Conservation (phyloP, 2,888 invertebrate species). For the Carcina quercana region DNA sequence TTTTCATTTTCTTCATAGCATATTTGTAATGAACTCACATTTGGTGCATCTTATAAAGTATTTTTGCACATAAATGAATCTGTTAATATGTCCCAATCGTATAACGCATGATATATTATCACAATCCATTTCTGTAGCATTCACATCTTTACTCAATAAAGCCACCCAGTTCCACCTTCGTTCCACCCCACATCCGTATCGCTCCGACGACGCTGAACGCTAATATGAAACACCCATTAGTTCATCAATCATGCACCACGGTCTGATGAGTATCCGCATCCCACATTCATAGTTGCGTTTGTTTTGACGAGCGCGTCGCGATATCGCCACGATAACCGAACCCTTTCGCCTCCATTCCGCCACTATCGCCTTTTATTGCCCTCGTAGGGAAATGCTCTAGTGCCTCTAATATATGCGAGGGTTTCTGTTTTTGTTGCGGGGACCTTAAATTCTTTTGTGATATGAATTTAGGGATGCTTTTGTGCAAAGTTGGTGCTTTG, state of each 20-base stretch:
- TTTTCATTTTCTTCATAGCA: too few species aligned
- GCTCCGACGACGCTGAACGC: too few species aligned
- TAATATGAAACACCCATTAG: background rate
- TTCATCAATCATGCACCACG: constrained; percentile 1
- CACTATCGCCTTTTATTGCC: constrained; percentile 31
- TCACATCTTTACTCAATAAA: too few species aligned
- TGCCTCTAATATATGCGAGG: constrained; percentile 15
- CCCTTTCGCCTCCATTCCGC: constrained; percentile 18
- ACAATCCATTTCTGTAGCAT: too few species aligned
- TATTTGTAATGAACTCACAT: too few species aligned
- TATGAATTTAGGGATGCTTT: background rate
- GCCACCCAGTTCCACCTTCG: too few species aligned
- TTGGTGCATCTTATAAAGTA: too few species aligned
- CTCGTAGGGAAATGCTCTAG: constrained; percentile 25
- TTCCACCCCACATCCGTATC: too few species aligned
- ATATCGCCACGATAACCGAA: constrained; percentile 18
- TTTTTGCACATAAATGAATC: too few species aligned
- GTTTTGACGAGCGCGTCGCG: constrained; percentile 22
- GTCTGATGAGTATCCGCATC: constrained; percentile 5
- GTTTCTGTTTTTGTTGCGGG: constrained; percentile 1
- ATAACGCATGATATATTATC: too few species aligned
- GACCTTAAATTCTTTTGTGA: background rate
- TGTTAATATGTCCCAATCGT: too few species aligned
- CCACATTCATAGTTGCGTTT: constrained; percentile 21
- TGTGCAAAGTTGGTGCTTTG: too few species aligned